These are phyloP conservation scores for Trichonephila inaurata DNA, from an alignment of 1,140 invertebrate genomes.

Conservation along the genomic window DNA sequence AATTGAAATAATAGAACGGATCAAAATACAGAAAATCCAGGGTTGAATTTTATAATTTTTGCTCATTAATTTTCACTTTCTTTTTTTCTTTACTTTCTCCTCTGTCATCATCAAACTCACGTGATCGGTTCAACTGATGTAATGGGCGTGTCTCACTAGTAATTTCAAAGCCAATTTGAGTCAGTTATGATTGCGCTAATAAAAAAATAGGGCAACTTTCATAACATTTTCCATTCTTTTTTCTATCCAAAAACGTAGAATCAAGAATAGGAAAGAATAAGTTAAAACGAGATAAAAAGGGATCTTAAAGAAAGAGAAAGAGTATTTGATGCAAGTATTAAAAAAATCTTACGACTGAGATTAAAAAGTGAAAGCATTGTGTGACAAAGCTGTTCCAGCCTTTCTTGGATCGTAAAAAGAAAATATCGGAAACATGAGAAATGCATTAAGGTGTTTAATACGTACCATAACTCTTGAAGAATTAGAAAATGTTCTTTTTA, in stretches of 20 bases:
- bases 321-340: neutral
- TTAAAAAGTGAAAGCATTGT: neutral
- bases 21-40: too few species aligned
- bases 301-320: neutral
- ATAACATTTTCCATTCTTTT: constrained; percentile 16
- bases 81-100: too few species aligned
- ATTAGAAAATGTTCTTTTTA: neutral
- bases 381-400: neutral
- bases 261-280: neutral
- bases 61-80: too few species aligned
- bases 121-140: too few species aligned
- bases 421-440: constrained; percentile 32
- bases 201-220: too few species aligned
- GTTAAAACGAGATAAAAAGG: neutral
- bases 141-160: too few species aligned
- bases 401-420: neutral
- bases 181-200: too few species aligned
- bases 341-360: neutral
- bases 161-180: too few species aligned
- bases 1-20: too few species aligned
- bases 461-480: constrained; percentile 28
- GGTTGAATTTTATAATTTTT: too few species aligned
- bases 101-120: too few species aligned
- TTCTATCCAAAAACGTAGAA: neutral
- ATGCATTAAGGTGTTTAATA: constrained; percentile 41